Conservation (phyloP, 2,113 vertebrate genomes). For the Ginglymostoma cirratum region DNA sequence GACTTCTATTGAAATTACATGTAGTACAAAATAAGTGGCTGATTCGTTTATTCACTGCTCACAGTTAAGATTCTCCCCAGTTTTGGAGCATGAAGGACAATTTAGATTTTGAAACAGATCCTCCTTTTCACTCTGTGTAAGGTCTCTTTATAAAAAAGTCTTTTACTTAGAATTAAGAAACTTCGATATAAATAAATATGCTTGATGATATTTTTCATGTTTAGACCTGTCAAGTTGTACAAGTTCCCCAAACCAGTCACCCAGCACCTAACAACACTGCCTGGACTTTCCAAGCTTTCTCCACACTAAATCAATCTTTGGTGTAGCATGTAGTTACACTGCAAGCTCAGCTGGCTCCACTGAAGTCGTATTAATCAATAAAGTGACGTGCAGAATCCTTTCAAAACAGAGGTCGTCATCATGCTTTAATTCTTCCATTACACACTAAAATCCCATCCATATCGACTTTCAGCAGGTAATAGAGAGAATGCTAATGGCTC, state of each 20-base stretch:
- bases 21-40: not conserved
- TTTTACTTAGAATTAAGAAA: not conserved
- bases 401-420: slow-evolving; percentile 40
- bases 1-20: not conserved
- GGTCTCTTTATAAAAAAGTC: not conserved
- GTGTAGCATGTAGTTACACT: not conserved
- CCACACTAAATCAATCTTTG: not conserved
- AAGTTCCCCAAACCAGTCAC: not conserved
- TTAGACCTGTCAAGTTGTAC: not conserved
- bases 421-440: slow-evolving; percentile 63
- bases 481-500: slow-evolving; percentile 54
- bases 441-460: slow-evolving; percentile 58
- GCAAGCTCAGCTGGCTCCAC: not conserved
- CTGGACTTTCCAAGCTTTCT: not conserved
- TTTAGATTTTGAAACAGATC: not conserved
- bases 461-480: slow-evolving; percentile 56
- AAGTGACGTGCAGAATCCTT: not conserved
- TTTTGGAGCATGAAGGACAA: not conserved
- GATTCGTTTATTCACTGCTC: not conserved
- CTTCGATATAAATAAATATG: not conserved
- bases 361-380: not conserved
- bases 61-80: not conserved
- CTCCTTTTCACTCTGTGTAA: not conserved
- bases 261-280: not conserved
- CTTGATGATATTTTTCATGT: not conserved